phyloP scores from a whole-genome alignment of 2,113 vertebrate genomes.

The Aleadryas rufinucha region DNA sequence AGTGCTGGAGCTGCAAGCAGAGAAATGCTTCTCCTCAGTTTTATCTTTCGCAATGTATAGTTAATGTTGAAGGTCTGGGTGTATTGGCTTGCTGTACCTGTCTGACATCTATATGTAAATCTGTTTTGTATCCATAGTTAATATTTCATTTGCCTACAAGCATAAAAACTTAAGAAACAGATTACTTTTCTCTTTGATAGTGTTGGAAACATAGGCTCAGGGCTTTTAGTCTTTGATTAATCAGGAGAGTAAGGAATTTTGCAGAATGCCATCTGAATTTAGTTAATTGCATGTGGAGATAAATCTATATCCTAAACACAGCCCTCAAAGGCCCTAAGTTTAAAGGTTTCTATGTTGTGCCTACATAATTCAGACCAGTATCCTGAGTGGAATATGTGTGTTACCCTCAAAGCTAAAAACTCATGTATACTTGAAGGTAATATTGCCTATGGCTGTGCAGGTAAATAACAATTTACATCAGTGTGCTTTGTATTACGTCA shows the following conservation, averaged over 20 bases:
- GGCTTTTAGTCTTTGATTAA: background rate
- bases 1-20: background rate
- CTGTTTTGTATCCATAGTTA: background rate
- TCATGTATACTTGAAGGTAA: background rate
- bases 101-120: background rate
- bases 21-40: background rate
- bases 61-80: background rate
- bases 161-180: background rate
- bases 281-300: background rate
- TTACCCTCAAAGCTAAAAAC: background rate
- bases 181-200: background rate
- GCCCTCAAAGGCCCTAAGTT: background rate
- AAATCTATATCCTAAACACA: background rate
- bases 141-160: background rate
- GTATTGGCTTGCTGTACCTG: background rate
- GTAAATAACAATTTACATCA: background rate
- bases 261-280: background rate
- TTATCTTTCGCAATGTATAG: background rate
- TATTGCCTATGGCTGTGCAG: background rate
- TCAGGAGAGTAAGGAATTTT: background rate
- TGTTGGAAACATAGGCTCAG: background rate
- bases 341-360: background rate
- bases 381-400: background rate
- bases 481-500: background rate
- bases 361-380: background rate